A percentile compares a stretch with the other conserved stretches of the same genome.
These are phyloP conservation scores for Brachionus calyciflorus DNA, from an alignment of 1,140 invertebrate genomes.

Conservation along the genomic window DNA sequence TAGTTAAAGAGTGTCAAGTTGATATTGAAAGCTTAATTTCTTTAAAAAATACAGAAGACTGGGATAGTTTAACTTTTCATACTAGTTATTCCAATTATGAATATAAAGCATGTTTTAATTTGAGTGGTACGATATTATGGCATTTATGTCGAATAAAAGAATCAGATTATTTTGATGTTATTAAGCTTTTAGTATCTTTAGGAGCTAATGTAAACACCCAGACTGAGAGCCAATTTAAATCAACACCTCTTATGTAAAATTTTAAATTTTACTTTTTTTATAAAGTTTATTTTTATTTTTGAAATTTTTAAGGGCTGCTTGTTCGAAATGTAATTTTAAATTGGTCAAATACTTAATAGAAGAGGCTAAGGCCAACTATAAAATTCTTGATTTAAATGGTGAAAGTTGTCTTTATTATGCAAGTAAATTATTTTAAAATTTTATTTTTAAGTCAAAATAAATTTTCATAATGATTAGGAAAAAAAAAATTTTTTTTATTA, in stretches of 20 bases:
- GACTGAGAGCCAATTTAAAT: background rate
- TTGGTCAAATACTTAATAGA: constrained; percentile 24
- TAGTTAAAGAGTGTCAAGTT: background rate
- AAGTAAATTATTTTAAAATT: background rate
- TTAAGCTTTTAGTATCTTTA: background rate
- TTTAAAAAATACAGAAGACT: constrained; percentile 16
- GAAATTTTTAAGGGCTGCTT: constrained; percentile 35
- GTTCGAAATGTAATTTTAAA: background rate
- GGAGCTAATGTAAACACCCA: constrained; percentile 20
- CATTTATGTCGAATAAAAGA: background rate
- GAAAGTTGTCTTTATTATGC: constrained; percentile 46
- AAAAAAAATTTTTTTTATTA: background rate
- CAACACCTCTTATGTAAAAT: constrained; percentile 41
- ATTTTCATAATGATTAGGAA: background rate
- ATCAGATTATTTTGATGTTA: background rate
- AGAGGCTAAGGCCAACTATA: background rate
- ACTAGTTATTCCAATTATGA: background rate
- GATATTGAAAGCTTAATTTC: background rate
- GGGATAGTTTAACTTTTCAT: constrained; percentile 27
- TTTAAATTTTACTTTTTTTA: background rate
- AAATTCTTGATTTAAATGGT: background rate
- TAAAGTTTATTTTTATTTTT: background rate
- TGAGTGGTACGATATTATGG: background rate
- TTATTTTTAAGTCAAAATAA: background rate
- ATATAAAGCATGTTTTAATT: constrained; percentile 2